Percentiles rank a stretch among this genome's conserved stretches.
Conservation (phyloP, 1,140 invertebrate genomes). For the Tetranychus cinnabarinus region DNA sequence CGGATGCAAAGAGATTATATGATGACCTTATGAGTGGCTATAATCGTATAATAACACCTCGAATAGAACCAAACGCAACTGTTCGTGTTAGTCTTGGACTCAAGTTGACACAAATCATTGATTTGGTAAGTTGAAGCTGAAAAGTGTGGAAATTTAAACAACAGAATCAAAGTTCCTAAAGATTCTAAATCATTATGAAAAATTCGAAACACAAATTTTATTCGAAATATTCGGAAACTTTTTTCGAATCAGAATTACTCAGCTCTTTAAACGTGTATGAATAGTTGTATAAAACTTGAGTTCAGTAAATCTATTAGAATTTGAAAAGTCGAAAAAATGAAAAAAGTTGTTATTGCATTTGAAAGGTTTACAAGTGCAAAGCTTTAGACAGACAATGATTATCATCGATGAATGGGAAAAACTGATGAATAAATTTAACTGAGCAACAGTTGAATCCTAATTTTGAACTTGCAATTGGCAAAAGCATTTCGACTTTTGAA, state of each 20-base stretch:
- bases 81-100: slow-evolving; percentile 90
- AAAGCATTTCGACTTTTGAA: too few relatives aligned
- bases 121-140: slow-evolving; percentile 53
- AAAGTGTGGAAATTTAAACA: background rate
- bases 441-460: too few relatives aligned
- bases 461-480: too few relatives aligned
- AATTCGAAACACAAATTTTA: background rate
- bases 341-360: too few relatives aligned
- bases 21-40: slow-evolving; percentile 31
- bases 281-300: too few relatives aligned
- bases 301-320: too few relatives aligned
- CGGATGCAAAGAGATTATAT: slow-evolving; percentile 17
- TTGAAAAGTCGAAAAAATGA: too few relatives aligned
- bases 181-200: background rate
- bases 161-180: background rate
- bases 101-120: slow-evolving; percentile 83
- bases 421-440: too few relatives aligned
- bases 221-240: background rate
- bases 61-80: slow-evolving; percentile 77
- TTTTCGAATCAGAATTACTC: background rate
- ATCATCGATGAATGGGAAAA: too few relatives aligned
- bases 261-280: background rate
- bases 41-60: slow-evolving; percentile 87
- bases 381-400: too few relatives aligned
- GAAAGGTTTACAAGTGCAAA: too few relatives aligned